Evolutionary conservation across 2,113 vertebrate species (phyloP), one percentile per base, ranked within the genome.

Genomic region (Rutilus rutilus): DNA sequence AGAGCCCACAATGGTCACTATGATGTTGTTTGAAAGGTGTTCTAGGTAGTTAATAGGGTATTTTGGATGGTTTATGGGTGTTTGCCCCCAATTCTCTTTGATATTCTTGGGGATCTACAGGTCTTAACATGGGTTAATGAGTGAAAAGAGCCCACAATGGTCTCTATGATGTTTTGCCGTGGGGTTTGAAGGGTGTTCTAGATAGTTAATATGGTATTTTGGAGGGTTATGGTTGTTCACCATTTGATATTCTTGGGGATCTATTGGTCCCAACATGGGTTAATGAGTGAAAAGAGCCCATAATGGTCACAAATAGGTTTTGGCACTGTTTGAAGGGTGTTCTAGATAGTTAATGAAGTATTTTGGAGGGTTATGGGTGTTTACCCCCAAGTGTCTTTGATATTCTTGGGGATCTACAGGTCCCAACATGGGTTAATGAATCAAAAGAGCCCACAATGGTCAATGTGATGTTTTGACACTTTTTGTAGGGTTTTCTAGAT

Each of bases 401-500:
- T 39, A 39, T 6, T 39, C 6, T 39, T 39, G 5, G 36, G 4
- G 4, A 39, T 39, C 36, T 39, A 39, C 4, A 39, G 36, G 5
- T 39, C 5, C 1, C 1, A 39, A 39, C 5, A 39, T 39, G 0
- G 5, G 36, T 39, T 6, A 39, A 6, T 6, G 36, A 39, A 1
- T 39, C 1, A 39, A 39, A 39, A 6, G 1, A 6, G 36, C 36
- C 36, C 36, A 36, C 36, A 30, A 30, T 30, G 30, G 30, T 30
- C 30, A 2, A 0, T 39, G 1, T 39, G 36, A 39, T 39, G 36
- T 6, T 50, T 50, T 50, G 47, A 1, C 0, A 0, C 4, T 3
- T 11, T 50, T 50, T 50, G 3, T 4, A 50, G 3, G 47, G 12
- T 50, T 12, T 4, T 50, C 12, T 8, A 14, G 12, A 4, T 47